phyloP scores from a whole-genome alignment of 2,797 vertebrate species.

The Channallabes apus region DNA sequence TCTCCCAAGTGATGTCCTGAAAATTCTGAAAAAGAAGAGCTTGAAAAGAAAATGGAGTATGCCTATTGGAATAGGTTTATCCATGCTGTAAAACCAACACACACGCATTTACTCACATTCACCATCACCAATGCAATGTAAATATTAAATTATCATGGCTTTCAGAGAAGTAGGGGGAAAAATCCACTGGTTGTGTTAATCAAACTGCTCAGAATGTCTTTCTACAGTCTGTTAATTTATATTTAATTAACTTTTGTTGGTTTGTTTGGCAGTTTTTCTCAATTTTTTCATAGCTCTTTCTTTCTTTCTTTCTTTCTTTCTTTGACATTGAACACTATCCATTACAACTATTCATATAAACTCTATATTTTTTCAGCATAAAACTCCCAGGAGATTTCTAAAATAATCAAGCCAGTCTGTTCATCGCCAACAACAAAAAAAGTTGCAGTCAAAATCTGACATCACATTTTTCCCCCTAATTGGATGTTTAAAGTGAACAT shows the following conservation, averaged over 20 bases:
- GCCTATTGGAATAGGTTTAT: constrained; percentile 20
- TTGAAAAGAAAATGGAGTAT: background rate
- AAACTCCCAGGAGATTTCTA: background rate
- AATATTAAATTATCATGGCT: constrained; percentile 5
- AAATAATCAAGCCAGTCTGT: background rate
- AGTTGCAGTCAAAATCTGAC: background rate
- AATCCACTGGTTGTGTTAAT: background rate
- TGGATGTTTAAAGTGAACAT: background rate
- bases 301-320: background rate
- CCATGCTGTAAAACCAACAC: constrained; percentile 13
- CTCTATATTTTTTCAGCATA: background rate
- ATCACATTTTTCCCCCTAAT: background rate
- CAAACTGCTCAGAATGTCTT: background rate
- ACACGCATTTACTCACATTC: background rate
- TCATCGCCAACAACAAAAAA: background rate
- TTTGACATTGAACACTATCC: background rate
- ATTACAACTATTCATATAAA: background rate
- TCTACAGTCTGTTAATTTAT: background rate
- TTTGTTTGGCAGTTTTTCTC: no score
- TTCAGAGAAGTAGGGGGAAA: background rate
- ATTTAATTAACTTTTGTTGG: no score
- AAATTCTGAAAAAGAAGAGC: background rate
- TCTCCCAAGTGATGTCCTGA: background rate
- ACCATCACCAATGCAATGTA: constrained; percentile 12
- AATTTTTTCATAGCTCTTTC: background rate